Base-by-base conservation (phyloP, 2,113 vertebrate genomes). In the Phocoena sinus region DNA sequence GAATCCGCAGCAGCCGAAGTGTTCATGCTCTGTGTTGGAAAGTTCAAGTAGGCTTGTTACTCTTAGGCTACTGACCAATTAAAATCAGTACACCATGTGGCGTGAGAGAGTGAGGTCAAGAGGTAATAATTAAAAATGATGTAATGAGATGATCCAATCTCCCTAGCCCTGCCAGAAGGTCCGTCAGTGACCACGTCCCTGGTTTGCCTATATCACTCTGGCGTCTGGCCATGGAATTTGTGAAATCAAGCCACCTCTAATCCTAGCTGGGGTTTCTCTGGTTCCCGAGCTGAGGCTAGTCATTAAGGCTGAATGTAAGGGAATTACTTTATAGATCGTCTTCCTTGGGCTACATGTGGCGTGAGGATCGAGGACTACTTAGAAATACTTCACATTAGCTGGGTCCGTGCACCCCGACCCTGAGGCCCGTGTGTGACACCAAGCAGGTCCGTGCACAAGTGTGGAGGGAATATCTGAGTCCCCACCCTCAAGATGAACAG, bases 71-170 rank as follows among this genome's bases (percentile, higher is more conserved):
- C 96, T 94, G 97, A 97, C 97, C 97, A 97, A 96, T 98, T 96
- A 98, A 96, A 96, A 96, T 83, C 95, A 93, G 89, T 91, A 73
- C 90, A 74, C n/a, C 93, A 86, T 95, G 96, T 86, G 96, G 96
- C 82, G 77, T 95, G 95, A 92, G 81, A 31, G 87, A 94, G 95
- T 96, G 94, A 98, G 95, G 95, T 95, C 97, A 96, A 97, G 94
- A 98, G 96, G 97, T 96, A 94, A 95, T 96, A 94, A 97, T 97
- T 97, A 93, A 96, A 94, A 96, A 95, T 98, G 97, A 98, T 68
- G 97, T 95, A 94, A 98, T 97, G 80, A 96, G 89, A 97, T 97
- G 97, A 97, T 91, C 92, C 97, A 97, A 97, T 71, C 87, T 87
- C 94, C 50, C 84, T 9, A 25, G 20, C 93, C 91, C 94, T 93